A percentile compares a stretch with the other conserved stretches of the same genome.
Evolutionary conservation across 2,797 vertebrate genomes (phyloP).

Genomic region (Enoplosus armatus): DNA sequence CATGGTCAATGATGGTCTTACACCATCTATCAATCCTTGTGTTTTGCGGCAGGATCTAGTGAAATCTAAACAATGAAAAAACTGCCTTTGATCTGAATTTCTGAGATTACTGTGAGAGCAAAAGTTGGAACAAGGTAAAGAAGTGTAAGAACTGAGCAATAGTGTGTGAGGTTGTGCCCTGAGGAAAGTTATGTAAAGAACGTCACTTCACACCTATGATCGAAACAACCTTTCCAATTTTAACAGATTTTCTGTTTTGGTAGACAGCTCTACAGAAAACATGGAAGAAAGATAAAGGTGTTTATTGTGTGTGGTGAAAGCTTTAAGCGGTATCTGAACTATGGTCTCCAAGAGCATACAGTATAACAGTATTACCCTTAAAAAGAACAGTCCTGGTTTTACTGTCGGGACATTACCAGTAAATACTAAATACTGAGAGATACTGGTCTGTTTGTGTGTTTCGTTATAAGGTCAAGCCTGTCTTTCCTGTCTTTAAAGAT

Average conservation of each 20-base stretch:
- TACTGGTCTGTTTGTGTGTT: conserved; percentile 34
- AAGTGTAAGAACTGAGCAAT: conserved; percentile 19
- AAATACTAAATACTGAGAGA: conserved; percentile 30
- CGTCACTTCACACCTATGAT: conserved; percentile 15
- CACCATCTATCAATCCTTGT: conserved; percentile 44
- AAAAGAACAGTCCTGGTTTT: conserved; percentile 32
- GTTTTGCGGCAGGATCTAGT: conserved; percentile 23
- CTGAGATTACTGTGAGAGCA: conserved; percentile 20
- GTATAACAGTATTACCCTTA: conserved; percentile 19
- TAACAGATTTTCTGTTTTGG: conserved; percentile 31
- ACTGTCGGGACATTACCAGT: conserved; percentile 33
- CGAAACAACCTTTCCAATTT: conserved; percentile 17
- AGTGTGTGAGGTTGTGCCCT: conserved; percentile 10
- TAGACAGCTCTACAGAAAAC: conserved; percentile 2
- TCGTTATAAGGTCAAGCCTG: conserved; percentile 42
- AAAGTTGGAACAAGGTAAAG: conserved; percentile 30
- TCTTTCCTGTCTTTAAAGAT: conserved; percentile 60
- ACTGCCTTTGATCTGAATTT: conserved; percentile 37
- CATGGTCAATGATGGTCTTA: conserved; percentile 65
- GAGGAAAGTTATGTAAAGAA: conserved; percentile 9
- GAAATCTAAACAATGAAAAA: conserved; percentile 32
- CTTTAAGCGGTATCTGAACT: conserved; percentile 24
- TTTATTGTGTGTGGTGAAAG: conserved; percentile 28
- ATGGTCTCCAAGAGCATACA: conserved; percentile 7
- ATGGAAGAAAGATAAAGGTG: background rate